Base-by-base conservation (phyloP, 2,888 invertebrate genomes). In the Sinopyrophorus schimmeli region DNA sequence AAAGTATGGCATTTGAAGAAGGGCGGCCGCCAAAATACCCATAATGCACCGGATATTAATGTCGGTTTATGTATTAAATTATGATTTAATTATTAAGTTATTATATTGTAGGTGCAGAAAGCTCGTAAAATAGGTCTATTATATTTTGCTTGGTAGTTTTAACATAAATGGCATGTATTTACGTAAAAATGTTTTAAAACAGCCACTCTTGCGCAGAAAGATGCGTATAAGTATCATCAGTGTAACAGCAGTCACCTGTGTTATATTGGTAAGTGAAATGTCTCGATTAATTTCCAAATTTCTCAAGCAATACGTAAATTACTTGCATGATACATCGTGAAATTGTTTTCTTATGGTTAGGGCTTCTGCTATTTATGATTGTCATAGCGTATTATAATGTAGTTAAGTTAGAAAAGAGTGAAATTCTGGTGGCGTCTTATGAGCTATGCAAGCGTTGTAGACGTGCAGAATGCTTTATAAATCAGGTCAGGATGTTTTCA, bases 161-260 rank as follows among this genome's bases (percentile, higher is more conserved):
- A n/a, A n/a, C n/a, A n/a, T n/a, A n/a, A n/a, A n/a, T n/a, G n/a
- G n/a, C n/a, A n/a, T n/a, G n/a, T n/a, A n/a, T n/a, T n/a, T n/a
- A n/a, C n/a, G n/a, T n/a, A n/a, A n/a, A n/a, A n/a, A n/a, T n/a
- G n/a, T 47, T 38, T 35, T 30, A 35, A 44, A 48, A 41, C 47
- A 32, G 37, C 32, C 48, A 54, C 34, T 59, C 56, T 48, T 70
- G 71, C 71, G 73, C 71, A 57, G 50, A 57, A 48, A 58, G 40
- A 60, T 72, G 73, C 75, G 76, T 74, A 70, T 54, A 64, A 59
- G 60, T 58, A 64, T 57, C 64, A 62, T 64, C 73, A 72, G 70
- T 75, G 74, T 73, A 72, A 71, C 73, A 73, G 74, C 76, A 75
- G 76, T 77, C 77, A 77, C 74, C 76, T 77, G 76, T 76, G 74